Evolutionary conservation across 2,888 invertebrate genomes (phyloP).

Genomic region (Itoplectis maculator): DNA sequence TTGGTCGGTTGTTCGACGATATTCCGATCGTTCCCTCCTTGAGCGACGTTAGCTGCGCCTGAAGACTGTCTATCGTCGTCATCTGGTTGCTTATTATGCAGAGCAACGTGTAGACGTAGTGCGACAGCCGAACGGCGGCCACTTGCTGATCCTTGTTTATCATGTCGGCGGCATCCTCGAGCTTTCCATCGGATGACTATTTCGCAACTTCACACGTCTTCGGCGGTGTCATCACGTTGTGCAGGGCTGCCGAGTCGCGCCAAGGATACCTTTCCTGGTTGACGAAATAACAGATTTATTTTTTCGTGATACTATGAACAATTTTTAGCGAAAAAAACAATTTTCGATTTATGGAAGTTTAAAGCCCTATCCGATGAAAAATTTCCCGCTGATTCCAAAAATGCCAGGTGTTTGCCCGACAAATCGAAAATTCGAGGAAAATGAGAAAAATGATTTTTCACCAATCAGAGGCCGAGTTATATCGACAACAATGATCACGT

Average conservation of each 20-base stretch:
- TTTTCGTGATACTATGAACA: no score
- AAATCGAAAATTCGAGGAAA: no score
- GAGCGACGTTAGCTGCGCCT: conserved; percentile 92
- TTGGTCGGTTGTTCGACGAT: conserved; percentile 76
- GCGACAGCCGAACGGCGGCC: conserved; percentile 93
- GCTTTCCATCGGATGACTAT: conserved; percentile 72
- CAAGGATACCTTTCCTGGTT: conserved; percentile 80
- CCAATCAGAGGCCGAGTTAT: no score
- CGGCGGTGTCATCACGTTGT: conserved; percentile 73
- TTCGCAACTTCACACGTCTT: conserved; percentile 73
- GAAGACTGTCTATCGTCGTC: conserved; percentile 94
- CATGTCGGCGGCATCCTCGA: conserved; percentile 73
- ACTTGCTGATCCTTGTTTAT: conserved; percentile 87
- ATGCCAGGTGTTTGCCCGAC: no score
- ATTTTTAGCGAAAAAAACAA: no score
- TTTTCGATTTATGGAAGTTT: no score
- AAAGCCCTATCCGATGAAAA: no score
- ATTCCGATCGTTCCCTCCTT: conserved; percentile 84
- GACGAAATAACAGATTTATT: conserved; percentile 7
- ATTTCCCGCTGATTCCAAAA: no score
- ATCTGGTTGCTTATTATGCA: conserved; percentile 96
- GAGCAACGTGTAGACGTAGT: conserved; percentile 94
- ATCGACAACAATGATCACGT: no score
- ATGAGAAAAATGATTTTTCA: no score
- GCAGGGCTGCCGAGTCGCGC: conserved; percentile 77